Percentiles rank a stretch among this genome's conserved stretches.
Evolutionary conservation across 2,113 vertebrate species (phyloP).

Genomic region (Protobothrops flavoviridis): DNA sequence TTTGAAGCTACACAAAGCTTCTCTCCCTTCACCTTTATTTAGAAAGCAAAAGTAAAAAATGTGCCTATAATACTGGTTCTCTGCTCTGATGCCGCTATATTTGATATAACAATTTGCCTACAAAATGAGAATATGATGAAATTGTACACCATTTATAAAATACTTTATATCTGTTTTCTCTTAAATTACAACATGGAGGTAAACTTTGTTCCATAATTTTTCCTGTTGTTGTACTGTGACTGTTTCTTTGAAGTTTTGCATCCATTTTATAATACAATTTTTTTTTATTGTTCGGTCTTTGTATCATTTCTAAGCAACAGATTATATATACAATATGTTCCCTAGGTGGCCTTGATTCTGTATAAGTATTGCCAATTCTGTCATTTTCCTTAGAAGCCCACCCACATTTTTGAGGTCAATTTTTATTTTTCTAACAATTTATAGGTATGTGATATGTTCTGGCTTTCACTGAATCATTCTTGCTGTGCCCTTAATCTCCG

Average conservation of each 20-base stretch:
- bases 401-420: not conserved
- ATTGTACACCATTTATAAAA: too few relatives aligned
- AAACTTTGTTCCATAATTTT: not conserved
- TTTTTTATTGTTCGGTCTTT: not conserved
- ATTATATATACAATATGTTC: not conserved
- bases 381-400: not conserved
- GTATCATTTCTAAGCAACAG: not conserved
- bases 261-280: not conserved
- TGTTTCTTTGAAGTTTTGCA: not conserved
- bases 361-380: not conserved
- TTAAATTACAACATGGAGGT: too few relatives aligned
- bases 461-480: not conserved
- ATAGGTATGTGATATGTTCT: not conserved
- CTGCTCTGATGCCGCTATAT: too few relatives aligned
- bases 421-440: not conserved
- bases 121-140: too few relatives aligned
- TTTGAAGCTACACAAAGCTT: not conserved
- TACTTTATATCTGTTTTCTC: too few relatives aligned
- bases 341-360: not conserved
- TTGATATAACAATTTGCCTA: too few relatives aligned
- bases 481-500: too few relatives aligned
- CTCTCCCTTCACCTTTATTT: not conserved
- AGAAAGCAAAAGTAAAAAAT: not conserved
- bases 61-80: too few relatives aligned
- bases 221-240: not conserved